phyloP scores from a whole-genome alignment of 2,797 vertebrate species.

The Chelon labrosus region DNA sequence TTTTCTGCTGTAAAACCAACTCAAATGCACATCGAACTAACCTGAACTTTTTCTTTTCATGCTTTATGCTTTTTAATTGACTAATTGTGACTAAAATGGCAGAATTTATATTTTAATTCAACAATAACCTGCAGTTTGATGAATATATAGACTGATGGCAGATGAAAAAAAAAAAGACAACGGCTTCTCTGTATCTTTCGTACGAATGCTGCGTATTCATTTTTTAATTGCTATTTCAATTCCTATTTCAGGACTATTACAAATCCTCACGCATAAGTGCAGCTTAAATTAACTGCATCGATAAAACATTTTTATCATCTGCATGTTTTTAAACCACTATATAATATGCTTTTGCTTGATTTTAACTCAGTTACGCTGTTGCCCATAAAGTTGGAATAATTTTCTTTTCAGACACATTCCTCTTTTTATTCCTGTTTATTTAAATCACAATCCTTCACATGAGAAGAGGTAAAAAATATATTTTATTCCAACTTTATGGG shows the following conservation, averaged over 20 bases:
- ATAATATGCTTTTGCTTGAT: background rate
- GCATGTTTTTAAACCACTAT: background rate
- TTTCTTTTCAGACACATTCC: no score
- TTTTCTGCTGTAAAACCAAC: conserved; percentile 23
- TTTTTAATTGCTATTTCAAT: background rate
- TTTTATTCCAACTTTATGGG: no score
- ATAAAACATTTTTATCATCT: background rate
- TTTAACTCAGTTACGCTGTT: background rate
- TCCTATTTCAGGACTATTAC: background rate
- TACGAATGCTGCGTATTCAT: no score
- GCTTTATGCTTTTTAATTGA: background rate
- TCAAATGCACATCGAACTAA: conserved; percentile 7
- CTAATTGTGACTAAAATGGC: background rate
- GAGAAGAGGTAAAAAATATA: no score
- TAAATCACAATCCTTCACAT: no score
- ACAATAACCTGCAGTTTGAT: background rate
- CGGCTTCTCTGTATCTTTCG: no score
- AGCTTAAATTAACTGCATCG: background rate
- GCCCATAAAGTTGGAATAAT: no score
- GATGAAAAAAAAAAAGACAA: no score
- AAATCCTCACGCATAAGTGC: background rate
- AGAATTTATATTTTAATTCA: conserved; percentile 7
- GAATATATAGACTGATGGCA: background rate
- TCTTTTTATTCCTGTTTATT: no score
- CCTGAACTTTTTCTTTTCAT: background rate